A percentile compares a stretch with the other conserved stretches of the same genome.
Evolutionary conservation across 2,888 invertebrate genomes (phyloP).

Genomic region (Apamea epomidion): DNA sequence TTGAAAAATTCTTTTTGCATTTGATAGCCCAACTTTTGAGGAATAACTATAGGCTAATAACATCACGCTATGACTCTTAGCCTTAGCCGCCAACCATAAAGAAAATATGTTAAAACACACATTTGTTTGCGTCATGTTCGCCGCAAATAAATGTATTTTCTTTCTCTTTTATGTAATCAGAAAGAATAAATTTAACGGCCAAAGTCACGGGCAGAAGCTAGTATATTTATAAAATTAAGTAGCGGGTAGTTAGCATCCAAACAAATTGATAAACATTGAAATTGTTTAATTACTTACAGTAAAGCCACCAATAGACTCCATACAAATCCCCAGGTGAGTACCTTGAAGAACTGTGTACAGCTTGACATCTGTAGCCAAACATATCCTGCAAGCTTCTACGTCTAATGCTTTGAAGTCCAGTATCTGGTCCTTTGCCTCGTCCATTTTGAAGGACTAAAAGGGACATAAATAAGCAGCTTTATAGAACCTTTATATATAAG

Average conservation of each 20-base stretch:
- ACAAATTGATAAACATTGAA: background rate
- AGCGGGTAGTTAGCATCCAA: background rate
- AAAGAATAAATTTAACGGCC: no score
- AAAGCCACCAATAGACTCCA: slow-evolving; percentile 57
- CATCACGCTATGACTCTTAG: no score
- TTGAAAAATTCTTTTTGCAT: no score
- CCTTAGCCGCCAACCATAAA: no score
- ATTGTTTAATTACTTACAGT: slow-evolving; percentile 23
- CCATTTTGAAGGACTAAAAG: slow-evolving; percentile 19
- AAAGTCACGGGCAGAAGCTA: no score
- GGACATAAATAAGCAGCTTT: no score
- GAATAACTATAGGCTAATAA: no score
- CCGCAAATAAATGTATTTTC: no score
- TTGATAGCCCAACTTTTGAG: no score
- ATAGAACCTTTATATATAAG: background rate
- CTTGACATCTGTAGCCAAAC: slow-evolving; percentile 67
- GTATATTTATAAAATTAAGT: background rate
- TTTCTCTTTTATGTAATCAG: no score
- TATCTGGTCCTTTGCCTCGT: background rate
- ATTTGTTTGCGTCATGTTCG: no score
- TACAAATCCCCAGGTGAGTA: slow-evolving; percentile 59
- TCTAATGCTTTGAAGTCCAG: slow-evolving; percentile 66
- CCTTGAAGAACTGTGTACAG: slow-evolving; percentile 61
- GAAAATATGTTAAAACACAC: no score
- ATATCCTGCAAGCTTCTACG: slow-evolving; percentile 71